Conservation (phyloP, 2,113 vertebrate genomes). For the Podocnemis expansa region DNA sequence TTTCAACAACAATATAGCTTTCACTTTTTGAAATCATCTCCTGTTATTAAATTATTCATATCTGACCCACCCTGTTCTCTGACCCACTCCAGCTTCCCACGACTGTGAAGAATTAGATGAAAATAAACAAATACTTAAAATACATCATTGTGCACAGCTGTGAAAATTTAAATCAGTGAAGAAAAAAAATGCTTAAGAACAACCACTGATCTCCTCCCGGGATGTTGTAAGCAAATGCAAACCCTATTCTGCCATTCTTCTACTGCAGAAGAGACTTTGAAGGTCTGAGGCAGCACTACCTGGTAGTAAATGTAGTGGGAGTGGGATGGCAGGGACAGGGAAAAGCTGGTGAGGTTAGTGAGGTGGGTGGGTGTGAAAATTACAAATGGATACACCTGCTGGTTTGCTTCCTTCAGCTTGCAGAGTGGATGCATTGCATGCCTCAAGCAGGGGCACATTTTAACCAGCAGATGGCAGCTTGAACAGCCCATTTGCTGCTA, state of each 20-base stretch:
- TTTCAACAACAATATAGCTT: background rate
- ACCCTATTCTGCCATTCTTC: background rate
- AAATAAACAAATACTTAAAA: background rate
- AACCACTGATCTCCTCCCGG: background rate
- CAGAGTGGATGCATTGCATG: background rate
- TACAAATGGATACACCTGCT: background rate
- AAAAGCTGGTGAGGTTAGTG: background rate
- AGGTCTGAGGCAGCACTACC: background rate
- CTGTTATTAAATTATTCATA: background rate
- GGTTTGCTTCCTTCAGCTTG: background rate
- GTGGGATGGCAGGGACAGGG: background rate
- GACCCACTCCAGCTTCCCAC: background rate
- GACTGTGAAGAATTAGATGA: background rate
- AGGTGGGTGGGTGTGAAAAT: background rate
- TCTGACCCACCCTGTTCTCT: background rate
- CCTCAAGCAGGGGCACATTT: background rate
- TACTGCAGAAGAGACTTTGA: background rate
- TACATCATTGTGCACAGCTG: background rate
- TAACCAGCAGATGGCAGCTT: conserved; percentile 63
- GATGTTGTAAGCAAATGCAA: background rate
- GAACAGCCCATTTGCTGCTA: conserved; percentile 24
- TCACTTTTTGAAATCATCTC: background rate
- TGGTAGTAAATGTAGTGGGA: background rate
- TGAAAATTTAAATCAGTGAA: background rate
- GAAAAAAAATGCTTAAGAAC: background rate